These are phyloP conservation scores for Xenopus laevis DNA, from an alignment of 2,113 vertebrate genomes.

Conservation along the genomic window DNA sequence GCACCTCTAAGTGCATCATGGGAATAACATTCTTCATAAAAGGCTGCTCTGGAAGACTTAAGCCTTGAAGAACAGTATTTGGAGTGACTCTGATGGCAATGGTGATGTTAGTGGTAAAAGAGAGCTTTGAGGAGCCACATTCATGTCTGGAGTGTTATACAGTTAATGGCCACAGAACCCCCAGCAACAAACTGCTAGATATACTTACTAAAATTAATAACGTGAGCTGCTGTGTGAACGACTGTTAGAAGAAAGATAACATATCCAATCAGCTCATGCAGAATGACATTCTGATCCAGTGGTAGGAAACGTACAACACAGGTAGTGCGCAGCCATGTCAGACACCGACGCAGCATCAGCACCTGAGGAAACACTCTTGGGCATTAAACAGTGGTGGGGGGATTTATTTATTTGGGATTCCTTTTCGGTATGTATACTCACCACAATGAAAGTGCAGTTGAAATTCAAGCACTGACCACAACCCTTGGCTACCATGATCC, in stretches of 20 bases:
- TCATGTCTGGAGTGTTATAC: too few species aligned
- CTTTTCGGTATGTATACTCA: constrained; percentile 50
- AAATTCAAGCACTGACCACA: constrained; percentile 86
- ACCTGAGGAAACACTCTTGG: constrained; percentile 56
- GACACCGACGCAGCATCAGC: constrained; percentile 79
- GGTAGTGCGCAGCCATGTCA: constrained; percentile 77
- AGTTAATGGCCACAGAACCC: constrained; percentile 59
- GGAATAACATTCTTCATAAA: too few species aligned
- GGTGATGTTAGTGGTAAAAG: too few species aligned
- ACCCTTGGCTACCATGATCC: constrained; percentile 73
- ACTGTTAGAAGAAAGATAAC: constrained; percentile 62
- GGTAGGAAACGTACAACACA: constrained; percentile 69
- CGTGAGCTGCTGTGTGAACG: constrained; percentile 68
- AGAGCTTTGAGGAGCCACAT: too few species aligned
- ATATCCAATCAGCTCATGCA: constrained; percentile 81
- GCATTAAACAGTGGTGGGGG: constrained; percentile 47
- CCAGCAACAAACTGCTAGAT: constrained; percentile 62
- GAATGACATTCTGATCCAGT: constrained; percentile 77
- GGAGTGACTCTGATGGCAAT: too few species aligned
- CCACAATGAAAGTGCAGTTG: constrained; percentile 81
- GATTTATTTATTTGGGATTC: too few species aligned
- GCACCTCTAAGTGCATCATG: too few species aligned
- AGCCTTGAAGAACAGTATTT: too few species aligned
- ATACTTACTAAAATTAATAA: constrained; percentile 74
- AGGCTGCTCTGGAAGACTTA: too few species aligned